Base-by-base conservation (phyloP, 2,888 invertebrate genomes). In the Plebejus anna region DNA sequence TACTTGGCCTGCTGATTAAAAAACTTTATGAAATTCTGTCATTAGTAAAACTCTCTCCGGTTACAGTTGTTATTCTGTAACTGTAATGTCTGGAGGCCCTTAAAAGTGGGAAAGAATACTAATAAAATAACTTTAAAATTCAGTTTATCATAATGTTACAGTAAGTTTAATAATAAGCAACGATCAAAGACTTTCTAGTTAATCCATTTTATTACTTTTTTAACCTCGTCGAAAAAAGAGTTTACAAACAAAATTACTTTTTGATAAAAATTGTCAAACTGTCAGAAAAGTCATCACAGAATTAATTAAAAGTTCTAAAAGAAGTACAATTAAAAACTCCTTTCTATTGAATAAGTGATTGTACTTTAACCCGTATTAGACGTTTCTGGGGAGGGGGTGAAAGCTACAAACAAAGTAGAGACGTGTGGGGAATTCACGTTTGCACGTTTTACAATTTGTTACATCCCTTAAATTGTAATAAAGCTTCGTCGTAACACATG, bases 391-490 rank as follows among this genome's bases (percentile, higher is more conserved):
- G n/a, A n/a, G n/a, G n/a, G 85, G 84, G 86, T 87, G 86, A 86
- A 55, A 55, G 55, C 85, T 84, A 84, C 86, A 87, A 89, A 90
- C 88, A 88, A 87, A 89, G 86, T 87, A 88, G 84, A 84, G 83
- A 90, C 91, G 90, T 90, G 91, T 85, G 83, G 85, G 82, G 91
- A 92, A 91, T 92, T 86, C 88, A 81, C 86, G 87, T 89, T 87
- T 84, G 87, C 88, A 85, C 88, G 88, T 90, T 90, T 91, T 89
- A 92, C 90, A 91, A 92, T 92, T 92, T 91, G 91, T 92, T 89
- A 90, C 89, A 90, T 88, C 88, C 87, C 90, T 91, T 91, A 91
- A 90, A 92, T 91, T 91, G 90, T 91, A 91, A 91, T 91, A 90
- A 91, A 91, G 88, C 88, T 90, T 85, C 87, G 82, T 84, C 87